Conservation (phyloP, 2,113 vertebrate species). For the Aphyosemion australe region DNA sequence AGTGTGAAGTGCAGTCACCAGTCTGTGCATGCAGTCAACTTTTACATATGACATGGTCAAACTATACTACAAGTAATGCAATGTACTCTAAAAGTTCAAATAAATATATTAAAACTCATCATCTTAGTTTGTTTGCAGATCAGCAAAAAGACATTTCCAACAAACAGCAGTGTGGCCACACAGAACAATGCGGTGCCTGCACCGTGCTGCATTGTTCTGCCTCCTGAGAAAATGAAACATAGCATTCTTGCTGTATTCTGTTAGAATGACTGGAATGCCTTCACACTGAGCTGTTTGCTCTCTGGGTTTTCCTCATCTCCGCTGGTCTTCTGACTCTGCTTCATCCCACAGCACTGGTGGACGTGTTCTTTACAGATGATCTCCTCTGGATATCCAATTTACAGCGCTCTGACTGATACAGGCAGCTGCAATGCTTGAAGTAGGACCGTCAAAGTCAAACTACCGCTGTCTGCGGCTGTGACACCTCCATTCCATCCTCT, state of each 20-base stretch:
- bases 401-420: slow-evolving; percentile 68
- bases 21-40: slow-evolving; percentile 45
- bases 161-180: slow-evolving; percentile 36
- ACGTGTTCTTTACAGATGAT: slow-evolving; percentile 80
- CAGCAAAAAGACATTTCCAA: slow-evolving; percentile 37
- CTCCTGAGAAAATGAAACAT: slow-evolving; percentile 16
- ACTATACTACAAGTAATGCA: slow-evolving; percentile 73
- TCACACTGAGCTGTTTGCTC: slow-evolving; percentile 35
- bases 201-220: slow-evolving; percentile 14
- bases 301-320: slow-evolving; percentile 12
- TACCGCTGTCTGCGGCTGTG: slow-evolving; percentile 63
- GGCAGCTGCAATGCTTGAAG: slow-evolving; percentile 63
- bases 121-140: slow-evolving; percentile 40
- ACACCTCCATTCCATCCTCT: slow-evolving; percentile 74
- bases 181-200: slow-evolving; percentile 22
- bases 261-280: slow-evolving; percentile 22
- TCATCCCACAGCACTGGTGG: slow-evolving; percentile 49
- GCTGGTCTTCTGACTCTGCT: slow-evolving; percentile 22
- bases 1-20: slow-evolving; percentile 12
- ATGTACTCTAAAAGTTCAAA: slow-evolving; percentile 60
- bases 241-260: slow-evolving; percentile 9
- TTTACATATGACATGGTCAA: slow-evolving; percentile 73
- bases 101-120: slow-evolving; percentile 46
- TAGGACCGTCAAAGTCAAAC: slow-evolving; percentile 51
- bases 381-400: slow-evolving; percentile 80